A percentile compares a stretch with the other conserved stretches of the same genome.
Conservation (phyloP, 2,888 invertebrate genomes). For the Ferdinandea cuprea region DNA sequence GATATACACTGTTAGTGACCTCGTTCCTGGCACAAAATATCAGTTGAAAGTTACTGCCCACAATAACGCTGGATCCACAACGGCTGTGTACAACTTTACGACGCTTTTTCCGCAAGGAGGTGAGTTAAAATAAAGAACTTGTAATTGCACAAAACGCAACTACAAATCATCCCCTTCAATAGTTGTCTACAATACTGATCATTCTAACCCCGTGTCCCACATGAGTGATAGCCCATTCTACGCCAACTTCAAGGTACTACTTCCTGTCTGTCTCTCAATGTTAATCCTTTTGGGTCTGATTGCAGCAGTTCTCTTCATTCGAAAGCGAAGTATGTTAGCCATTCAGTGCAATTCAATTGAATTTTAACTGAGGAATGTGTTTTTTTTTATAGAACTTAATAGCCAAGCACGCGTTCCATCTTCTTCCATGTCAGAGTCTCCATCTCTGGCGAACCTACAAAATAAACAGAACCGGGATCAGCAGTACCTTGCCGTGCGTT, state of each 20-base stretch:
- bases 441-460: slow-evolving; percentile 90
- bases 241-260: slow-evolving; percentile 86
- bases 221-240: slow-evolving; percentile 87
- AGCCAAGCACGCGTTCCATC: slow-evolving; percentile 83
- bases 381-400: slow-evolving; percentile 81
- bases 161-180: slow-evolving; percentile 56
- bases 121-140: slow-evolving; percentile 83
- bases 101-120: slow-evolving; percentile 91
- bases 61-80: slow-evolving; percentile 93
- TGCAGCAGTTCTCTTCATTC: slow-evolving; percentile 88
- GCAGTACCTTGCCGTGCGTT: slow-evolving; percentile 89
- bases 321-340: slow-evolving; percentile 87
- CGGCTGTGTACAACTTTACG: slow-evolving; percentile 92
- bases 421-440: slow-evolving; percentile 88
- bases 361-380: not conserved
- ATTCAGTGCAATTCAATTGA: not conserved
- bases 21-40: slow-evolving; percentile 90
- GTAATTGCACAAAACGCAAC: too few species aligned
- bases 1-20: slow-evolving; percentile 90
- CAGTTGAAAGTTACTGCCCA: slow-evolving; percentile 90
- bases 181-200: slow-evolving; percentile 86
- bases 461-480: slow-evolving; percentile 91
- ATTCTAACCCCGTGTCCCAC: slow-evolving; percentile 87
- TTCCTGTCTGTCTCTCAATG: slow-evolving; percentile 88
- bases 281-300: slow-evolving; percentile 87